Percentiles rank a stretch among this genome's conserved stretches.
phyloP scores from a whole-genome alignment of 1,140 invertebrate species.

The Hyphantria cunea region DNA sequence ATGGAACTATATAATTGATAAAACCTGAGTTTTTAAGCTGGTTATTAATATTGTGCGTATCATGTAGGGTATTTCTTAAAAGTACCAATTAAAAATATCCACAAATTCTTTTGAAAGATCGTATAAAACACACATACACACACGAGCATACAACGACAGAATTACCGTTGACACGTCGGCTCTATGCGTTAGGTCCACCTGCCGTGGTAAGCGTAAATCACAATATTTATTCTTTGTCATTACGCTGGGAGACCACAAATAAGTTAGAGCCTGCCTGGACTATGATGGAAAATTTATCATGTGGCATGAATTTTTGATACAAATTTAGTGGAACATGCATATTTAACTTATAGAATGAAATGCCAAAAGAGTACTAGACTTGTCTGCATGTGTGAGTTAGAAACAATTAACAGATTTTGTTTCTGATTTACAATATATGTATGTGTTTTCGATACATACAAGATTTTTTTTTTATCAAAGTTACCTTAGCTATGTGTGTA shows the following conservation, averaged over 20 bases:
- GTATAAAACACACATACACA: conserved; percentile 50
- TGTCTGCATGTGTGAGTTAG: too few relatives aligned
- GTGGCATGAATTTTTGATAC: too few relatives aligned
- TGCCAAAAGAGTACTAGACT: too few relatives aligned
- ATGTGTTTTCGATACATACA: too few relatives aligned
- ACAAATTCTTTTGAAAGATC: conserved; percentile 40
- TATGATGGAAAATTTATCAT: too few relatives aligned
- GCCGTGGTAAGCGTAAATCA: conserved; percentile 75
- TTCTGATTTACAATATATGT: too few relatives aligned
- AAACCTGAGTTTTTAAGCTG: background rate
- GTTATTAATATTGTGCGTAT: background rate
- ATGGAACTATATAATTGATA: background rate
- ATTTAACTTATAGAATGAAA: too few relatives aligned
- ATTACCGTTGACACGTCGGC: conserved; percentile 74
- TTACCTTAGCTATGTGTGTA: too few relatives aligned
- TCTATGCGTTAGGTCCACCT: conserved; percentile 81
- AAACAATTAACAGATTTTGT: too few relatives aligned
- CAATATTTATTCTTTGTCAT: conserved; percentile 28
- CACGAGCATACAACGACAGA: conserved; percentile 52
- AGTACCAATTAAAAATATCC: conserved; percentile 39
- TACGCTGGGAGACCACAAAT: conserved; percentile 38
- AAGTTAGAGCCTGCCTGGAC: background rate
- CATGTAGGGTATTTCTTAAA: background rate
- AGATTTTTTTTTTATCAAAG: too few relatives aligned
- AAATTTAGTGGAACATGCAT: too few relatives aligned